Evolutionary conservation across 2,888 invertebrate species (phyloP), one percentile per base, ranked within the genome.

Genomic region (Nomada goodeniana): DNA sequence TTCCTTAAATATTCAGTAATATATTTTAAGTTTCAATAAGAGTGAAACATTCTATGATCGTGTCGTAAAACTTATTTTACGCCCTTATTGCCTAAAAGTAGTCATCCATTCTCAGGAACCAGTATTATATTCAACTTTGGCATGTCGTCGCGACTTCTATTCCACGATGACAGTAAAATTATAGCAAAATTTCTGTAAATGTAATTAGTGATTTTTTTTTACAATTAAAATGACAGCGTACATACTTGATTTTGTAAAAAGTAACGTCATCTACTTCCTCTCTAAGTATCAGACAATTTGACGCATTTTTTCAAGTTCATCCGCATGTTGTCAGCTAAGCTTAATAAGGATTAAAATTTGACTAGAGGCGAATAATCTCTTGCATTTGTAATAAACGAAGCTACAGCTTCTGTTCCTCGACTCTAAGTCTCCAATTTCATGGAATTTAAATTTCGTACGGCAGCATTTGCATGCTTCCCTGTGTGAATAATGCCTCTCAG

Each of bases 311-410:
- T 67, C 55, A 36, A 11, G 63, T 78, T 80, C 60, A 70, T 77
- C 29, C 77, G 65, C 53, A 36, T 73, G 68, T 68, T 59, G 60
- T 84, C 81, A 86, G 76, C 81, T 83, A 74, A 80, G 47, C 47
- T 47, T 47, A 80, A 83, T 53, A 83, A 63, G 74, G 20, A 85
- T 82, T 80, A 82, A 85, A 79, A 70, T 47, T 88, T 88, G 84
- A 88, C 87, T 88, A 88, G 87, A 86, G 83, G 80, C 36, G 84
- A 61, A 88, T 86, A 88, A 88, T 87, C 83, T 88, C 86, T 81
- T 80, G 74, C 55, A 80, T 76, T 81, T 78, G 72, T 59, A 57
- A 67, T 84, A 80, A 64, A 69, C 20, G 76, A 88, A 82, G 88
- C 79, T 59, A 57, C 75, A 74, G 71, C 70, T 84, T 77, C 76